These are phyloP conservation scores for Cherax destructor DNA, from an alignment of 1,140 invertebrate species.

Conservation along the genomic window DNA sequence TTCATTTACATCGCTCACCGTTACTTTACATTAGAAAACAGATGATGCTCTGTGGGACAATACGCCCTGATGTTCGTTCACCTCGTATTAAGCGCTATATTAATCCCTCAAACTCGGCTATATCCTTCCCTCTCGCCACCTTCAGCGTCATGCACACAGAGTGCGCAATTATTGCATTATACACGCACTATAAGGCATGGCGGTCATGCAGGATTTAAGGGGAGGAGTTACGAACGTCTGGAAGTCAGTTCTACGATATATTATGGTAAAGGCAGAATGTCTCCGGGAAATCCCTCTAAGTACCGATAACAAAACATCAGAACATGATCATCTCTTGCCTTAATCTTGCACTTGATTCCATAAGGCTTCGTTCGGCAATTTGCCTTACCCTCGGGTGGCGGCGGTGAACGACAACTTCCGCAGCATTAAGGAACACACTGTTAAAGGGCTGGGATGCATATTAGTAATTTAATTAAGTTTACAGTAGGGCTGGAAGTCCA, in stretches of 20 bases:
- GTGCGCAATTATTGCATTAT: not conserved
- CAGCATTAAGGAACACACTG: conserved; percentile 5
- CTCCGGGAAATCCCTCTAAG: conserved; percentile 35
- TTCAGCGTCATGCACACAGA: not conserved
- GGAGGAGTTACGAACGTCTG: too few relatives aligned
- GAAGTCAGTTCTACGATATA: not conserved
- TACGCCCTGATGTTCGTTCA: not conserved
- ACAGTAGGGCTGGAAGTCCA: conserved; percentile 53
- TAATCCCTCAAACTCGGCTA: not conserved
- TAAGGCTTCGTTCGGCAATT: conserved; percentile 11
- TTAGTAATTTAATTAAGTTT: conserved; percentile 71
- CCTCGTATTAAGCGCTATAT: not conserved
- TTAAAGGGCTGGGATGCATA: conserved; percentile 54
- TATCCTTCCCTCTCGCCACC: not conserved
- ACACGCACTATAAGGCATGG: not conserved
- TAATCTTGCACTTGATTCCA: conserved; percentile 35
- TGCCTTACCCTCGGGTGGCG: not conserved
- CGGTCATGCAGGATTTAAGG: not conserved
- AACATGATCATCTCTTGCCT: conserved; percentile 37
- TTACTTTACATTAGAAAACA: conserved; percentile 68
- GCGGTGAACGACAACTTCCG: conserved; percentile 31
- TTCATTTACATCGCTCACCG: conserved; percentile 69
- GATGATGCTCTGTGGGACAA: conserved; percentile 53
- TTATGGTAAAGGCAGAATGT: conserved; percentile 9
- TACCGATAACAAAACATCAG: conserved; percentile 60